Evolutionary conservation across 1,140 invertebrate genomes (phyloP).

Genomic region (Trialeurodes vaporariorum): DNA sequence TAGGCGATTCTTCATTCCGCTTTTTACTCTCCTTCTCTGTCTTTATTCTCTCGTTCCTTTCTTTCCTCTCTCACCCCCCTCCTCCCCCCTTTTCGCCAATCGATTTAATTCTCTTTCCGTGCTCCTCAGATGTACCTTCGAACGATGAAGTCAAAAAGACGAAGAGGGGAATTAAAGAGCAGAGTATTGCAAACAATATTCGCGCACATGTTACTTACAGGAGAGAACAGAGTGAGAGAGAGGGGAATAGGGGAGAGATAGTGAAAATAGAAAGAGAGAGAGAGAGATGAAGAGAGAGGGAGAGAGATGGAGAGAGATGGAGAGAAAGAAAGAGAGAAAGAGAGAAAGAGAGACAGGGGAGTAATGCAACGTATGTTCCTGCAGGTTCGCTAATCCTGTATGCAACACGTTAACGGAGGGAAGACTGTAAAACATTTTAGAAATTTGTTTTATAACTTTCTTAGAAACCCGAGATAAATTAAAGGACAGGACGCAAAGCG

Average conservation of each 20-base stretch:
- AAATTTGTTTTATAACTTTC: conserved; percentile 1
- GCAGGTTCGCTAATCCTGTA: neutral
- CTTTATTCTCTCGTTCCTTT: neutral
- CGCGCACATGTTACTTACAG: too few relatives aligned
- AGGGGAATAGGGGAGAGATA: too few relatives aligned
- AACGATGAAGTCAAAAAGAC: neutral
- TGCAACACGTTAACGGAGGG: neutral
- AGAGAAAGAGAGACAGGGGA: neutral
- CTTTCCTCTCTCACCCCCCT: neutral
- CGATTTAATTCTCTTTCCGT: neutral
- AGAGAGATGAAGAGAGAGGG: neutral
- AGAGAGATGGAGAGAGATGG: neutral
- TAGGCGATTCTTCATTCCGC: neutral
- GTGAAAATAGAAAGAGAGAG: neutral
- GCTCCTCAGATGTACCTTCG: neutral
- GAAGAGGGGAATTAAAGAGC: too few relatives aligned
- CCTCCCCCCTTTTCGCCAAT: too few relatives aligned
- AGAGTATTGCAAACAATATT: too few relatives aligned
- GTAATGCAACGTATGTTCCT: too few relatives aligned
- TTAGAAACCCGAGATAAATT: neutral
- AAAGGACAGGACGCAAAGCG: neutral
- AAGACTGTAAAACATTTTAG: neutral
- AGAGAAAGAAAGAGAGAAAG: neutral
- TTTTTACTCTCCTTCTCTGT: neutral
- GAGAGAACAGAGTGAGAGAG: too few relatives aligned